phyloP scores from a whole-genome alignment of 2,888 invertebrate genomes.

The Macropis europaea region DNA sequence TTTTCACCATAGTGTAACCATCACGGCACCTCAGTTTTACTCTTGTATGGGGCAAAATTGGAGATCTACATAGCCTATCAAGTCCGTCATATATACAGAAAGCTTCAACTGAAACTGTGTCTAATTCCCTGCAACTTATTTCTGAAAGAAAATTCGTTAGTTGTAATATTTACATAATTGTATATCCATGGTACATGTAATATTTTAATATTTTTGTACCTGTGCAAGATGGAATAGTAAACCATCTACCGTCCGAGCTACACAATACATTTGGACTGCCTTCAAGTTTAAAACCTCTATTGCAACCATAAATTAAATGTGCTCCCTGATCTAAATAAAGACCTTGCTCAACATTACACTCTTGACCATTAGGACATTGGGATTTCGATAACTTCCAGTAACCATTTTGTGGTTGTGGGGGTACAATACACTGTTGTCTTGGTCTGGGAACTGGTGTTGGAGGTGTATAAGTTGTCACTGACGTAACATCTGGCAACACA shows the following conservation, averaged over 20 bases:
- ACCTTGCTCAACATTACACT: slow-evolving; percentile 60
- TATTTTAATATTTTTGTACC: slow-evolving; percentile 56
- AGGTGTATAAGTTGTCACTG: slow-evolving; percentile 5
- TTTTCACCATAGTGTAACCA: slow-evolving; percentile 70
- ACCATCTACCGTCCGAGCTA: slow-evolving; percentile 67
- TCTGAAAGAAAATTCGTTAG: slow-evolving; percentile 62
- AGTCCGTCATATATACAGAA: slow-evolving; percentile 57
- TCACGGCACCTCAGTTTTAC: slow-evolving; percentile 66
- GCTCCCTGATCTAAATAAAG: slow-evolving; percentile 64
- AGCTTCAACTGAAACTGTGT: slow-evolving; percentile 63
- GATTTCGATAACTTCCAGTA: slow-evolving; percentile 64
- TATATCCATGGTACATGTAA: neutral
- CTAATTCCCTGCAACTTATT: slow-evolving; percentile 68
- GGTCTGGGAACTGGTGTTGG: neutral
- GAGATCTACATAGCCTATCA: slow-evolving; percentile 63
- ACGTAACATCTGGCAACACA: neutral
- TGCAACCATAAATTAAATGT: slow-evolving; percentile 70
- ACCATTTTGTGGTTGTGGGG: slow-evolving; percentile 70
- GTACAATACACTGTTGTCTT: slow-evolving; percentile 60
- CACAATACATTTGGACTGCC: slow-evolving; percentile 67
- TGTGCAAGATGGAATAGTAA: slow-evolving; percentile 64
- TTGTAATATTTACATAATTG: neutral
- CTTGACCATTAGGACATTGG: slow-evolving; percentile 55
- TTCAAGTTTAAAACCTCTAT: slow-evolving; percentile 63
- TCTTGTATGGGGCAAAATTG: slow-evolving; percentile 63